These are phyloP conservation scores for Grallaria varia DNA, from an alignment of 2,113 vertebrate species.

Conservation along the genomic window DNA sequence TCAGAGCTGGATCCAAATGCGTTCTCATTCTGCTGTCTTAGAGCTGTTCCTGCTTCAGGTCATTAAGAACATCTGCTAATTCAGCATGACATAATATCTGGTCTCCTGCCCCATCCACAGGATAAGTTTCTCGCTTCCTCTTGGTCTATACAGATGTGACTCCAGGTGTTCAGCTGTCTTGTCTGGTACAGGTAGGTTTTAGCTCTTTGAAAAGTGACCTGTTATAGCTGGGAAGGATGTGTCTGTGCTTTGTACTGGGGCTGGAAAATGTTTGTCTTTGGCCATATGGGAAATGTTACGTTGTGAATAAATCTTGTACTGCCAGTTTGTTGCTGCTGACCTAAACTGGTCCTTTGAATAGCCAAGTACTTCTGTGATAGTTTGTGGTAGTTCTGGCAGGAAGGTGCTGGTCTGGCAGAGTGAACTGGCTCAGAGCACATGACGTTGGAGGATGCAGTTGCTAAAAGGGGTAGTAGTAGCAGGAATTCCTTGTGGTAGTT, in stretches of 20 bases:
- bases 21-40: neutral
- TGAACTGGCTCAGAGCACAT: neutral
- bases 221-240: neutral
- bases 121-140: constrained; percentile 13
- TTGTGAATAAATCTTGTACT: neutral
- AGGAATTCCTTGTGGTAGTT: neutral
- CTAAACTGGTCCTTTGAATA: neutral
- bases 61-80: neutral
- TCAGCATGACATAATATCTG: constrained; percentile 42
- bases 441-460: neutral
- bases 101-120: neutral
- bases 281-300: neutral
- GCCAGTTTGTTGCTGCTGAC: neutral
- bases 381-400: neutral
- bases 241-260: neutral
- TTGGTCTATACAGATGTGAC: constrained; percentile 15
- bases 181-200: constrained; percentile 44
- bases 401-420: neutral
- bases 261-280: neutral
- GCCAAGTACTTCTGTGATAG: neutral
- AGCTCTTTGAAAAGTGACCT: neutral
- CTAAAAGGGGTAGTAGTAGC: neutral
- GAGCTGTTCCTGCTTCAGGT: neutral
- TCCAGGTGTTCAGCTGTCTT: neutral
- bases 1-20: constrained; percentile 35